phyloP scores from a whole-genome alignment of 2,113 vertebrate genomes.

The Nyctereutes procyonoides region DNA sequence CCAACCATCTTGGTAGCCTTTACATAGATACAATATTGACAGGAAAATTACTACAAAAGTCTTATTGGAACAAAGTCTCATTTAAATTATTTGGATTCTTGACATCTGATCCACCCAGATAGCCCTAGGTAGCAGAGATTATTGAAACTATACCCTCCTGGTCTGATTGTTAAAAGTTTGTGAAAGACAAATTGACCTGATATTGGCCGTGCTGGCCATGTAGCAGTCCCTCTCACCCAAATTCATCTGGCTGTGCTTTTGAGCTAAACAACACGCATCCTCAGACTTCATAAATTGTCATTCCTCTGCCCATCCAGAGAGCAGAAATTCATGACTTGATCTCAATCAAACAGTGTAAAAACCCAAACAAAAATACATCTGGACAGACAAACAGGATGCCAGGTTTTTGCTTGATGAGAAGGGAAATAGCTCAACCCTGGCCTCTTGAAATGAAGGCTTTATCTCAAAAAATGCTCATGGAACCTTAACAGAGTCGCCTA shows the following conservation, averaged over 20 bases:
- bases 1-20: background rate
- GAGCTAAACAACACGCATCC: constrained; percentile 62
- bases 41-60: background rate
- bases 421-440: constrained; percentile 76
- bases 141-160: constrained; percentile 9
- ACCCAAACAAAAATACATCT: constrained; percentile 78
- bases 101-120: background rate
- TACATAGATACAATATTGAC: background rate
- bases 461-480: constrained; percentile 79
- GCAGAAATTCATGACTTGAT: constrained; percentile 72
- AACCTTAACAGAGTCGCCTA: constrained; percentile 72
- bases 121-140: background rate
- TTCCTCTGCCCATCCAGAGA: constrained; percentile 61
- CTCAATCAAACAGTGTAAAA: constrained; percentile 77
- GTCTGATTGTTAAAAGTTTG: constrained; percentile 44
- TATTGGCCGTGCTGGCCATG: background rate
- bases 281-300: constrained; percentile 49
- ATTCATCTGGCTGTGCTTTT: constrained; percentile 71
- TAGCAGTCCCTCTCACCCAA: background rate
- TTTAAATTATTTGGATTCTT: constrained; percentile 38
- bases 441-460: constrained; percentile 78
- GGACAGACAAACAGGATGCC: constrained; percentile 70
- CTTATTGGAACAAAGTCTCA: background rate
- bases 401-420: constrained; percentile 74
- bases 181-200: background rate